Base-by-base conservation (phyloP, 1,140 invertebrate genomes). In the Penaeus vannamei region DNA sequence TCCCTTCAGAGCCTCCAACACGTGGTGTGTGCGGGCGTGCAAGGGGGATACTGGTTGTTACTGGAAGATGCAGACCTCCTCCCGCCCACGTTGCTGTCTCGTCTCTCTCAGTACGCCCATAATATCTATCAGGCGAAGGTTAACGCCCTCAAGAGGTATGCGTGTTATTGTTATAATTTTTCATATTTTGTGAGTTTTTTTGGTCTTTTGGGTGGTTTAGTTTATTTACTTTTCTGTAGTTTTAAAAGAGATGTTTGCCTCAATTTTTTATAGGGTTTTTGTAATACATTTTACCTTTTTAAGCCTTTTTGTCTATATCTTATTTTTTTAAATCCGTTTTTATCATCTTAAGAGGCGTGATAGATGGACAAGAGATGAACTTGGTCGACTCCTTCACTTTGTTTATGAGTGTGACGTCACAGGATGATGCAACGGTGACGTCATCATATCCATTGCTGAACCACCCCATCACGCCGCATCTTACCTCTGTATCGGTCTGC, bases 301-400 rank as follows among this genome's bases (percentile, higher is more conserved):
- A n/a, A 22, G 20, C 79, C 79, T 42, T 46, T 46, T 46, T 81
- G 22, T 79, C 2, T n/a, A 20, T 29, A 0, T 72, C 19, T 72
- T 32, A n/a, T 26, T 23, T 23, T n/a, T 72, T 26, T 72, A 32
- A 72, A 72, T 72, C 32, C 19, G 36, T 42, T 46, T 10, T 66
- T 36, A n/a, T 66, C 36, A 1, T 66, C n/a, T 12, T 5, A 62
- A 90, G 90, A 23, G 87, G 90, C n/a, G 60, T 89, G 10, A 86
- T 91, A 8, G 84, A 89, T 22, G 86, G 87, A 19, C 84, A 88
- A 46, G 90, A 91, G 85, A 89, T 91, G 84, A 89, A 85, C 2
- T 61, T 91, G 23, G 42, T 76, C 19, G 90, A 91, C 42, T 62
- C 79, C 84, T 91, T 91, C 62, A 81, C 64, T 42, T 23, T 89